Conservation (phyloP, 1,140 invertebrate species). For the Drosophila gunungcola region DNA sequence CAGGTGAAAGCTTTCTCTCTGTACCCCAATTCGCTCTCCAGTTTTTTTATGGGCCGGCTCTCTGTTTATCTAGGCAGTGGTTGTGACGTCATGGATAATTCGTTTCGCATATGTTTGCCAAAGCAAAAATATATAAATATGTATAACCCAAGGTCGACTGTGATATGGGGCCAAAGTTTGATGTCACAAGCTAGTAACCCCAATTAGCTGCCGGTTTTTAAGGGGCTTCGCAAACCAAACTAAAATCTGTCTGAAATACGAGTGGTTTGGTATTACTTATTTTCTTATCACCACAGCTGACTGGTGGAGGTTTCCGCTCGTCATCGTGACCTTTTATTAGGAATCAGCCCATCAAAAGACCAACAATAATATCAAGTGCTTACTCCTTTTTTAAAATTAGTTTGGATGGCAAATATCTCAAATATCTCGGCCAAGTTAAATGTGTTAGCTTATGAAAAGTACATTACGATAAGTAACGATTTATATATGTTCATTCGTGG, state of each 20-base stretch:
- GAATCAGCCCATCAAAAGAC: constrained; percentile 1
- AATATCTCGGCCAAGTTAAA: neutral
- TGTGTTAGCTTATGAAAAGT: too few relatives aligned
- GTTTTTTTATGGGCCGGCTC: constrained; percentile 7
- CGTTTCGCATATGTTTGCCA: constrained; percentile 1
- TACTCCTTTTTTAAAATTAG: neutral
- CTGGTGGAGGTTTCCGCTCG: constrained; percentile 34
- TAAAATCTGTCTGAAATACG: constrained; percentile 3
- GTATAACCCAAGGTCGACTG: constrained; percentile 15
- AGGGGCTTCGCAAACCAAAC: constrained; percentile 9
- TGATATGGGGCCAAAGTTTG: constrained; percentile 28
- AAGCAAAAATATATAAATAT: neutral
- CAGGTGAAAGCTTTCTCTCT: constrained; percentile 16
- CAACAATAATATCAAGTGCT: neutral
- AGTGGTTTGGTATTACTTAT: constrained; percentile 10
- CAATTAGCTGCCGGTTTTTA: constrained; percentile 26
- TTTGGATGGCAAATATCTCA: neutral
- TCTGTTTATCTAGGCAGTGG: constrained; percentile 50
- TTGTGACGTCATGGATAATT: constrained; percentile 65
- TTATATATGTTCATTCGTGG: neutral
- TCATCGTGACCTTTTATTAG: constrained; percentile 37
- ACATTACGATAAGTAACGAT: neutral
- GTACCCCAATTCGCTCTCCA: neutral
- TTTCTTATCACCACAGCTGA: constrained; percentile 23
- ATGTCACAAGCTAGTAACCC: constrained; percentile 23